phyloP scores from a whole-genome alignment of 2,113 vertebrate species.

The chimpanzee (Pan troglodytes) region NHGRI_mPanTro3-v2.1_pri NC_072404.2:144280501-144281000 shows the following conservation, averaged over 20 bases:
- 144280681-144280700: too few species aligned
- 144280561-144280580: background rate
- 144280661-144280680: background rate
- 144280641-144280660: background rate
- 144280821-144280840: background rate
- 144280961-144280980: background rate
- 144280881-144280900: background rate
- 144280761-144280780: too few species aligned
- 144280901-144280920: background rate
- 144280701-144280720: background rate
- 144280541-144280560: background rate
- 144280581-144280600: background rate
- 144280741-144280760: accelerated
- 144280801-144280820: background rate
- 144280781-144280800: background rate
- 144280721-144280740: background rate
- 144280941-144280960: background rate
- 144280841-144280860: background rate
- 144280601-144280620: background rate
- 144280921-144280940: background rate
- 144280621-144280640: background rate
- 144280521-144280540: background rate
- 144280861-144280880: background rate
- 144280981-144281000: background rate
- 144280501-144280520: background rate